These are phyloP conservation scores for Propithecus coquereli DNA, from an alignment of 2,113 vertebrate genomes.

Conservation along the genomic window DNA sequence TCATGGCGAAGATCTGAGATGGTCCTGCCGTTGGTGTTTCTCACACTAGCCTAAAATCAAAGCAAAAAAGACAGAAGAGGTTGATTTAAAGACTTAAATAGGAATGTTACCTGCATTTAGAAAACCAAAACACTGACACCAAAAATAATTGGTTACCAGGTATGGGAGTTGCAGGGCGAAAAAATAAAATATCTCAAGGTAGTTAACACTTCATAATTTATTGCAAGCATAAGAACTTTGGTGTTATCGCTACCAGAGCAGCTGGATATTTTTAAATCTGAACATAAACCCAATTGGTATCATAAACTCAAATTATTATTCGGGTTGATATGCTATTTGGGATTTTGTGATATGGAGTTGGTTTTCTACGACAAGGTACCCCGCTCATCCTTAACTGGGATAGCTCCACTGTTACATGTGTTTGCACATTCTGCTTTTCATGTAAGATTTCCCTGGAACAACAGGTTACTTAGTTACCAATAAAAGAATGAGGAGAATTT, in stretches of 20 bases:
- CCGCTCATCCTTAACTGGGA: not conserved
- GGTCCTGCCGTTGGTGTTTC: conserved; percentile 63
- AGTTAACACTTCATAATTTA: not conserved
- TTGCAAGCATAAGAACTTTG: not conserved
- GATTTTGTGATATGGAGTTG: not conserved
- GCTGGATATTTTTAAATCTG: not conserved
- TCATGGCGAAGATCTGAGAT: conserved; percentile 75
- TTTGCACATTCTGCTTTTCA: not conserved
- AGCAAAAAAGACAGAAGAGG: conserved; percentile 23
- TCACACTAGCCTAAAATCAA: conserved; percentile 78
- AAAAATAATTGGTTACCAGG: not conserved
- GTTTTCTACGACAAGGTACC: not conserved
- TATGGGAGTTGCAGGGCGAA: not conserved
- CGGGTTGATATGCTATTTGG: not conserved
- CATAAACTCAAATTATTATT: not conserved
- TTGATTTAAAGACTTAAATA: conserved; percentile 51
- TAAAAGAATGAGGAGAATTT: not conserved
- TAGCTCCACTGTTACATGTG: not conserved
- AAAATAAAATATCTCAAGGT: not conserved
- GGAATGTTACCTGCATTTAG: not conserved
- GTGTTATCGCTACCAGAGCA: not conserved
- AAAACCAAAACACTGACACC: conserved; percentile 30
- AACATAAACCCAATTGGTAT: not conserved
- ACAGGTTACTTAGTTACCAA: not conserved
- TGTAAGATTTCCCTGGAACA: not conserved